Evolutionary conservation across 2,797 vertebrate species (phyloP), one percentile per base, ranked within the genome.

Genomic region (Sebastes taczanowskii): DNA sequence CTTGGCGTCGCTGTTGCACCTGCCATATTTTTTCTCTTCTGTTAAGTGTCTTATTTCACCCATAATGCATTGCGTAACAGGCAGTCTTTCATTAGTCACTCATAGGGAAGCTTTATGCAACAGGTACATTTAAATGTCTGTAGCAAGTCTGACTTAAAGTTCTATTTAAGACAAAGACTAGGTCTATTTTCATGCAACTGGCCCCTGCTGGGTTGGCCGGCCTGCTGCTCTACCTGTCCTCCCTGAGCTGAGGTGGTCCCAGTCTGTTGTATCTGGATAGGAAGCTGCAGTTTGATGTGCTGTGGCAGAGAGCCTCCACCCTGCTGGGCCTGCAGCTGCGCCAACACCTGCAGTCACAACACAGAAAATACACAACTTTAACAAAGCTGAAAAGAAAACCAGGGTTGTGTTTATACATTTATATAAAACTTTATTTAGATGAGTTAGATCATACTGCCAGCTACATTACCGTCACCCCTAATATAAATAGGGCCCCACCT

Each of bases 241-340:
- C 89, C 89, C 90, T 94, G 94, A 88, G 91, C 87, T 72, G 94
- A 90, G 67, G 88, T 87, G 82, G 88, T 85, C 84, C 90, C 93
- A 0, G 83, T 87, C 69, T 96, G 97, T 91, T 97, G 97, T 79
- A 97, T 96, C 91, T 97, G 97, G 92, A 97, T 92, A 34, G 98
- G 97, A 66, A 98, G 95, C 92, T 98, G 98, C 14, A 98, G 96
- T 91, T 96, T 95, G 93, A 97, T 95, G 80, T 97, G 97, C 93
- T 97, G 97, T 86, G 97, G 96, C 85, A 97, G 70, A 34, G 93
- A 78, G 66, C 93, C 89, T 53, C 88, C 92, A 74, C 91, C 96
- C 94, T 96, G 97, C 91, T 97, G 97, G 86, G 97, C 95, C 95
- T 96, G 96, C 85, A 98, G 95, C 92, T 97, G 96, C 52, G 95